phyloP scores from a whole-genome alignment of 2,888 invertebrate species.

The Agrochola lota region DNA sequence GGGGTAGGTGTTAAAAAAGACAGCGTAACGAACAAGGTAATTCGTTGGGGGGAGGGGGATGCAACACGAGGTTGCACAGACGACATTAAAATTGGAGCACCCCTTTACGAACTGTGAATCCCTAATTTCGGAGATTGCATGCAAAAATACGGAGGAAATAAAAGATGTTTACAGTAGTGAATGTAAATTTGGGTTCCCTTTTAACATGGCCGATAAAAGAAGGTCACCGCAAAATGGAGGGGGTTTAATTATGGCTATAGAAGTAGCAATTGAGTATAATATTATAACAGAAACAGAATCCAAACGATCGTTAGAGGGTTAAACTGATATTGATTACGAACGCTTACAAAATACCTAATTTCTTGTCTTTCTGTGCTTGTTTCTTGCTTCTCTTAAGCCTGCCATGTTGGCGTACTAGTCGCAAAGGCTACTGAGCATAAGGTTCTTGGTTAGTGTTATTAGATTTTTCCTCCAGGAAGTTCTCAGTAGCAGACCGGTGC shows the following conservation, averaged over 20 bases:
- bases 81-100: slow-evolving; percentile 52
- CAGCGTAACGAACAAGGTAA: slow-evolving; percentile 70
- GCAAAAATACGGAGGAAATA: slow-evolving; percentile 36
- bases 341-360: neutral
- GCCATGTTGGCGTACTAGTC: neutral
- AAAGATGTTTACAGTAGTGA: slow-evolving; percentile 38
- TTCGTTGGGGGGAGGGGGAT: slow-evolving; percentile 49
- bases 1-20: slow-evolving; percentile 67
- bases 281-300: neutral
- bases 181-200: slow-evolving; percentile 40
- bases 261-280: neutral
- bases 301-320: neutral
- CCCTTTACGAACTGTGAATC: slow-evolving; percentile 53
- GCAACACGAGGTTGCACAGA: slow-evolving; percentile 33
- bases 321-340: neutral
- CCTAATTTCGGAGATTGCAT: slow-evolving; percentile 59
- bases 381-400: neutral
- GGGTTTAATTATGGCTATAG: no score
- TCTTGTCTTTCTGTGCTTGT: neutral
- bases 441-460: neutral
- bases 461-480: neutral
- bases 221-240: neutral
- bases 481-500: neutral
- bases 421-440: neutral
- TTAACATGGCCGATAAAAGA: neutral